Percentiles rank a stretch among this genome's conserved stretches.
Evolutionary conservation across 2,797 vertebrate species (phyloP).

Genomic region (Meda fulgida): DNA sequence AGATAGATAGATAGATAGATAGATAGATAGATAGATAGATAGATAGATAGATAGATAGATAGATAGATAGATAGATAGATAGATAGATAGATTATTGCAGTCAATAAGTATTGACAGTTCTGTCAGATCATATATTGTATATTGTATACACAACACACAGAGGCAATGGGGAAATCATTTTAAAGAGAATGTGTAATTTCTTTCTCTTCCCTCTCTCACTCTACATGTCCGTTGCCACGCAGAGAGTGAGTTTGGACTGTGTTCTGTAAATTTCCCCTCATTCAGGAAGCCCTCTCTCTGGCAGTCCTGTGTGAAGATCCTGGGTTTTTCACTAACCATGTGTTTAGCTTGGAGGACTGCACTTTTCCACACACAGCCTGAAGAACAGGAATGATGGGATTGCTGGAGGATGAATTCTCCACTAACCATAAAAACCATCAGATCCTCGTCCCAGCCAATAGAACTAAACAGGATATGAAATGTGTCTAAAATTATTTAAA

Average conservation of each 20-base stretch:
- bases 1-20: not conserved
- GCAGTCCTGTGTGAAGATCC: conserved; percentile 13
- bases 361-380: conserved; percentile 43
- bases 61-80: not conserved
- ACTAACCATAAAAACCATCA: conserved; percentile 27
- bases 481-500: conserved; percentile 1
- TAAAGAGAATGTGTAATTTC: conserved; percentile 1
- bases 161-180: conserved; percentile 7
- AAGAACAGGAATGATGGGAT: conserved; percentile 38
- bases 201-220: conserved; percentile 36
- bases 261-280: conserved; percentile 56
- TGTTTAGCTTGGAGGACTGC: conserved; percentile 60
- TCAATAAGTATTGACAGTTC: not conserved
- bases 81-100: not conserved
- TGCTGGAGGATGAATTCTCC: conserved; percentile 34
- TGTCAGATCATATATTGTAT: not conserved
- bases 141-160: not conserved
- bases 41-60: not conserved
- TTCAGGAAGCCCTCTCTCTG: conserved; percentile 51
- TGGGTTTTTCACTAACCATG: conserved; percentile 46
- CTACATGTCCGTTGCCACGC: not conserved
- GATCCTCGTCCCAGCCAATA: not conserved
- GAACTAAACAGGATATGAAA: conserved; percentile 31
- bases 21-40: not conserved
- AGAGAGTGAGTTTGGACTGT: conserved; percentile 45